Percentiles rank a stretch among this genome's conserved stretches.
Evolutionary conservation across 1,140 invertebrate species (phyloP).

Genomic region (Arion vulgaris): DNA sequence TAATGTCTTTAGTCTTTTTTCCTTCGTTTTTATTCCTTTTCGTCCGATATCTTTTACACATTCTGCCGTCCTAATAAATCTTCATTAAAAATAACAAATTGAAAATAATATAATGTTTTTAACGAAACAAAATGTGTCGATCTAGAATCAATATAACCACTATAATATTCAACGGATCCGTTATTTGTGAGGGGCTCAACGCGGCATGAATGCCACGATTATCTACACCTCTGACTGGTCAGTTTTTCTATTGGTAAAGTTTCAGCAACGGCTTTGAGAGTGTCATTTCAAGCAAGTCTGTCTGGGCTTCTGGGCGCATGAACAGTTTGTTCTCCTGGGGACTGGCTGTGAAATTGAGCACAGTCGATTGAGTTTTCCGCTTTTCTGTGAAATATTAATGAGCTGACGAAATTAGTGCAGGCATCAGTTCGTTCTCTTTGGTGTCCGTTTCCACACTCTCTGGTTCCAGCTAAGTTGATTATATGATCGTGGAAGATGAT

Average conservation of each 20-base stretch:
- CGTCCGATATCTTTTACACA: too few relatives aligned
- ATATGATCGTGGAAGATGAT: constrained; percentile 25
- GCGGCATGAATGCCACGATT: background rate
- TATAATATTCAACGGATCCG: background rate
- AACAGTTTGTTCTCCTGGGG: constrained; percentile 13
- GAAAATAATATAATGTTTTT: too few relatives aligned
- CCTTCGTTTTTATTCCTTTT: too few relatives aligned
- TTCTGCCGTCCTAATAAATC: too few relatives aligned
- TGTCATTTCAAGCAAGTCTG: background rate
- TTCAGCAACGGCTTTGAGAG: background rate
- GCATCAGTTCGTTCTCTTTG: constrained; percentile 14
- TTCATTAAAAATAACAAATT: too few relatives aligned
- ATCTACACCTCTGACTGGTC: background rate
- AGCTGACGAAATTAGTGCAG: constrained; percentile 24
- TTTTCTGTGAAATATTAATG: constrained; percentile 36
- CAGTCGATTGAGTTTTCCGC: constrained; percentile 33
- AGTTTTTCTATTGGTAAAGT: background rate
- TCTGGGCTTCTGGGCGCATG: background rate
- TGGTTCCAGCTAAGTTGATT: constrained; percentile 33
- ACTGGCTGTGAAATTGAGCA: constrained; percentile 14
- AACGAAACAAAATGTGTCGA: too few relatives aligned
- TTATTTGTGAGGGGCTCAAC: background rate
- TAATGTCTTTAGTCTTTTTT: too few relatives aligned
- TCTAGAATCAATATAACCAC: too few relatives aligned
- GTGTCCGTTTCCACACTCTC: constrained; percentile 32